phyloP scores from a whole-genome alignment of 2,113 vertebrate genomes.

The Ctenodactylus gundi region DNA sequence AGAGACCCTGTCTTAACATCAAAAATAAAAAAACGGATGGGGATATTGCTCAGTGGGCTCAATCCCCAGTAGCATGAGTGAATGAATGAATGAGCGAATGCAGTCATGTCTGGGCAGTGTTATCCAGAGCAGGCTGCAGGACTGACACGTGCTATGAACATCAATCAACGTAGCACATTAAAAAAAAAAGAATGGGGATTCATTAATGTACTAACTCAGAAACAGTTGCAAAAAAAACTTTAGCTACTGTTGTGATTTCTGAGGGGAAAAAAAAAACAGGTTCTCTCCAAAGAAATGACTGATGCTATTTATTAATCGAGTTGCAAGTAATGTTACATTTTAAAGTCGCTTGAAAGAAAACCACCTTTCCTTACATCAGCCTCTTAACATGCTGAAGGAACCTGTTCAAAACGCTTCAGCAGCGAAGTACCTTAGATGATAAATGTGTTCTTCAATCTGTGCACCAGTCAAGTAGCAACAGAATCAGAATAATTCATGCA shows the following conservation, averaged over 20 bases:
- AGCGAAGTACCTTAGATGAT: conserved; percentile 83
- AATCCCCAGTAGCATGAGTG: too few relatives aligned
- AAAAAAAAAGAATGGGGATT: conserved; percentile 3
- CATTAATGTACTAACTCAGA: conserved; percentile 65
- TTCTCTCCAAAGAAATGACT: conserved; percentile 72
- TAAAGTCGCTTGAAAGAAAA: conserved; percentile 80
- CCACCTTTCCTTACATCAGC: conserved; percentile 30
- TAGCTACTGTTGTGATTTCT: conserved; percentile 77
- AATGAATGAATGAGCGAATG: too few relatives aligned
- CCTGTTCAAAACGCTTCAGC: conserved; percentile 74
- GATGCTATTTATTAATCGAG: conserved; percentile 81
- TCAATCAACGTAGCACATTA: neutral
- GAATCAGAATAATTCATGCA: conserved; percentile 87
- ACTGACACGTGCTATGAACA: conserved; percentile 6
- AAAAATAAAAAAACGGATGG: too few relatives aligned
- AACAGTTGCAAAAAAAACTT: conserved; percentile 75
- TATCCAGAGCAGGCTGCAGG: rapidly evolving
- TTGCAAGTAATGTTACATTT: conserved; percentile 78
- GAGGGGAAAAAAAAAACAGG: conserved; percentile 57
- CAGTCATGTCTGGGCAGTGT: neutral
- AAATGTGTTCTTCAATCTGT: conserved; percentile 85
- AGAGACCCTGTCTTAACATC: too few relatives aligned
- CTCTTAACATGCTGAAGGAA: conserved; percentile 83
- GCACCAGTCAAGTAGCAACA: conserved; percentile 84
- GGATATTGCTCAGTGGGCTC: too few relatives aligned